A percentile compares a stretch with the other conserved stretches of the same genome.
Evolutionary conservation across 2,888 invertebrate genomes (phyloP).

Genomic region (Andrena fulva): DNA sequence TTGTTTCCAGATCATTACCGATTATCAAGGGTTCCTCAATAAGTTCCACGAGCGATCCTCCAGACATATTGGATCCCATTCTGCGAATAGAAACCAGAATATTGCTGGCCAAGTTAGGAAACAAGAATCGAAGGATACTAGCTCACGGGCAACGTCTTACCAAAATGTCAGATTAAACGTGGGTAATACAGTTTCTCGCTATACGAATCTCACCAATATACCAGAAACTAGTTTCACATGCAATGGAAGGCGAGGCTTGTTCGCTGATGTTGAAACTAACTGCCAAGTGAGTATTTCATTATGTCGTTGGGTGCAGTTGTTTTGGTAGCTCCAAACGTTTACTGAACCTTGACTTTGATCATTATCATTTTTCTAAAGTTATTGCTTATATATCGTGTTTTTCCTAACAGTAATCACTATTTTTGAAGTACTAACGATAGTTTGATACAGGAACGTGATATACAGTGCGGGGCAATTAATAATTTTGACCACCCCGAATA

Average conservation of each 20-base stretch:
- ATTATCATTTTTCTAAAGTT: background rate
- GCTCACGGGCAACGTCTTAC: conserved; percentile 9
- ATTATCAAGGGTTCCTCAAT: conserved; percentile 76
- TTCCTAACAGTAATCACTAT: too few relatives aligned
- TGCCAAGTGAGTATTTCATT: conserved; percentile 88
- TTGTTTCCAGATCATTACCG: conserved; percentile 72
- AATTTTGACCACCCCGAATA: too few relatives aligned
- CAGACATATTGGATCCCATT: conserved; percentile 59
- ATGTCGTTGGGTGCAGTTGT: background rate
- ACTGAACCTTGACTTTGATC: background rate
- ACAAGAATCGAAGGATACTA: conserved; percentile 11
- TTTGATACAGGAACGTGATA: too few relatives aligned
- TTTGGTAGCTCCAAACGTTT: background rate
- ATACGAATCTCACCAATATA: conserved; percentile 80
- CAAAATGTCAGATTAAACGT: conserved; percentile 34
- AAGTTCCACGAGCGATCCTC: conserved; percentile 72
- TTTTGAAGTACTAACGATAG: too few relatives aligned
- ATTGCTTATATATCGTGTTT: too few relatives aligned
- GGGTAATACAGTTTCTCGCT: conserved; percentile 46
- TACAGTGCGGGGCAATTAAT: too few relatives aligned
- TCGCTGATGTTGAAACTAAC: conserved; percentile 93
- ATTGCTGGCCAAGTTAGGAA: conserved; percentile 8
- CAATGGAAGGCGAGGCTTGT: conserved; percentile 91
- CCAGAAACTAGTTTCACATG: conserved; percentile 93
- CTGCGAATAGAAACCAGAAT: conserved; percentile 31